phyloP scores from a whole-genome alignment of 2,113 vertebrate genomes.

The Agelaius phoeniceus region DNA sequence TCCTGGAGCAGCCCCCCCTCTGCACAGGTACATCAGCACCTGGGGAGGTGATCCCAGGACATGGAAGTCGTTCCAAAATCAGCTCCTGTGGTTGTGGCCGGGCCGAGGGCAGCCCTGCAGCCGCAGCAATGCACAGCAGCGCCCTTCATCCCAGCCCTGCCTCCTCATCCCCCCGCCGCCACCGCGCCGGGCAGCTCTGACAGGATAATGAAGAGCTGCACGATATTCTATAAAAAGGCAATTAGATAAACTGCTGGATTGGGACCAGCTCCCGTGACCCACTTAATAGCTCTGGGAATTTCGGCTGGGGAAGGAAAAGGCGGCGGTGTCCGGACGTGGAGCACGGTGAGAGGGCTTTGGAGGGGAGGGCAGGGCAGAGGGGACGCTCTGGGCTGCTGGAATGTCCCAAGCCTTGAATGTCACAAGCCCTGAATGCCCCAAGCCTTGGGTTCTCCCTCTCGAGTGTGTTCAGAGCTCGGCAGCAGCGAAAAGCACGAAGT shows the following conservation, averaged over 20 bases:
- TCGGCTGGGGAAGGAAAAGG: neutral
- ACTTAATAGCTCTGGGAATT: conserved; percentile 78
- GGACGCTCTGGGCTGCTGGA: neutral
- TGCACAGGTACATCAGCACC: accelerated
- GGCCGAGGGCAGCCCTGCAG: neutral
- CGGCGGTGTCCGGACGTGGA: neutral
- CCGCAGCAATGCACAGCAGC: neutral
- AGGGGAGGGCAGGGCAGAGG: neutral
- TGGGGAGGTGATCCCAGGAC: neutral
- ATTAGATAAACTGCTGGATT: conserved; percentile 80
- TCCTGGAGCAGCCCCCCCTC: neutral
- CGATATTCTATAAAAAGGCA: conserved; percentile 80
- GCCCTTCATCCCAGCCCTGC: neutral
- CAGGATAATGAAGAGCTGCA: conserved; percentile 81
- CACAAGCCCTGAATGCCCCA: neutral
- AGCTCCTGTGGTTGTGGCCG: neutral
- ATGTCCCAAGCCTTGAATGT: neutral
- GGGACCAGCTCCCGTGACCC: conserved; percentile 76
- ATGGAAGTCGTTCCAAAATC: neutral
- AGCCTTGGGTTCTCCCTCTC: neutral
- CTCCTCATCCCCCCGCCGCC: neutral
- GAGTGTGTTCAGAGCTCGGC: accelerated
- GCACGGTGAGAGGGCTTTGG: neutral
- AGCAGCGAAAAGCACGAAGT: neutral
- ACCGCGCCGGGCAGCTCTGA: conserved; percentile 67